Evolutionary conservation across 2,888 invertebrate species (phyloP).

Genomic region (Coleophora flavipennella): DNA sequence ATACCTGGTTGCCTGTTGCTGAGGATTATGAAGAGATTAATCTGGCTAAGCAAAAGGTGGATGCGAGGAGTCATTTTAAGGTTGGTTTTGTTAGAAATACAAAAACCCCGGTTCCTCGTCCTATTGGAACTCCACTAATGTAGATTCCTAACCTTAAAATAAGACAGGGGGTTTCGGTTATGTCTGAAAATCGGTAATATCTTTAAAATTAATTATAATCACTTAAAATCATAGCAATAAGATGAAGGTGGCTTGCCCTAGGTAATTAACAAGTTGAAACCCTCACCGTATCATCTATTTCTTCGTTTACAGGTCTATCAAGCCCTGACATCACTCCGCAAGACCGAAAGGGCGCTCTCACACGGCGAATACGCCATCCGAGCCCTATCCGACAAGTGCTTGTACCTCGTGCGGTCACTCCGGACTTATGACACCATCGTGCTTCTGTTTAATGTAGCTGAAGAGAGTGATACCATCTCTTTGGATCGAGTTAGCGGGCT

Average conservation of each 20-base stretch:
- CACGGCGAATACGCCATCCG: conserved; percentile 52
- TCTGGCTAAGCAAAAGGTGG: conserved; percentile 63
- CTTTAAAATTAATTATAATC: no score
- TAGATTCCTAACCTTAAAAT: no score
- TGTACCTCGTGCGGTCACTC: conserved; percentile 25
- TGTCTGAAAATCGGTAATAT: no score
- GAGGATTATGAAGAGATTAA: conserved; percentile 74
- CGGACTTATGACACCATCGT: conserved; percentile 27
- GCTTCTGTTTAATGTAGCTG: conserved; percentile 62
- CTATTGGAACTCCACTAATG: no score
- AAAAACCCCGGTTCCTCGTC: no score
- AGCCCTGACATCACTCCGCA: conserved; percentile 60
- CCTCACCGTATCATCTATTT: no score
- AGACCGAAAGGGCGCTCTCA: conserved; percentile 20
- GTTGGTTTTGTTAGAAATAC: no score
- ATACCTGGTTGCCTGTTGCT: conserved; percentile 80
- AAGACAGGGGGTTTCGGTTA: no score
- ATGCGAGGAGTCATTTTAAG: conserved; percentile 66
- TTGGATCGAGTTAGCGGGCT: conserved; percentile 28
- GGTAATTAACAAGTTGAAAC: no score
- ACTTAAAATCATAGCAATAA: no score
- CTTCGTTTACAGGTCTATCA: conserved; percentile 65
- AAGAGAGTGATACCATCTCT: conserved; percentile 36
- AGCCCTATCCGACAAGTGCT: conserved; percentile 34
- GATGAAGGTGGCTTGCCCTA: no score